Evolutionary conservation across 2,113 vertebrate species (phyloP), one percentile per base, ranked within the genome.

Genomic region (Callipepla californica): DNA sequence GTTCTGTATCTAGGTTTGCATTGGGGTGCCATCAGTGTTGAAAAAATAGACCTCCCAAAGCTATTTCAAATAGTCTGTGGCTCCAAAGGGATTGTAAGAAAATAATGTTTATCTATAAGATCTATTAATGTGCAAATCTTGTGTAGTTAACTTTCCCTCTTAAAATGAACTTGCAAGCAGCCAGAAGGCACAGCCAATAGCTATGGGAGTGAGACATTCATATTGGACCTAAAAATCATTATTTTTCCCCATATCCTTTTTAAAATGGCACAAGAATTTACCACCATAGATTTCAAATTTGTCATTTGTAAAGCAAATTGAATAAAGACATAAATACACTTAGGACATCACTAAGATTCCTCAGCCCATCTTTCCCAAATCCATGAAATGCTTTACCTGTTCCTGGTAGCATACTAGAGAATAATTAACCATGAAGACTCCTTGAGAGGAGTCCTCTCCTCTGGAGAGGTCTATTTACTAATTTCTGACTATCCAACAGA

Each of bases 211-310:
- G 50, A 22, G 53, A 74, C 72, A 62, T 89, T 42, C 73, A 95
- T 93, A 93, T 78, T 77, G 90, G 83, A 66, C 86, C 61, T 92
- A 81, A 72, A 94, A 75, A 87, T 94, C 85, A 92, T 96, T 95
- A 96, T 89, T 44, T 93, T 89, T 89, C 55, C 38, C 72, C 34
- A 75, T 68, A 85, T 92, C 74, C 85, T 77, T 84, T 95, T 90
- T 91, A 77, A 68, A 91, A 72, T 85, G 70, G 11, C 47, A 87
- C 73, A 68, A 89, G 80, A 92, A 51, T 85, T 59, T 45, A 86
- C 47, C 34, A 45, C 42, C 42, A 58, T 70, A 81, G 23, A 76
- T 81, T 76, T n/a, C 45, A 81, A 40, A n/a, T 40, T 26, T 65
- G 90, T 72, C 68, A 87, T 65, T 82, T 66, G 40, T 70, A 91